Percentiles rank a stretch among this genome's conserved stretches.
Conservation (phyloP, 2,797 vertebrate genomes). For the Poecilia wingei region DNA sequence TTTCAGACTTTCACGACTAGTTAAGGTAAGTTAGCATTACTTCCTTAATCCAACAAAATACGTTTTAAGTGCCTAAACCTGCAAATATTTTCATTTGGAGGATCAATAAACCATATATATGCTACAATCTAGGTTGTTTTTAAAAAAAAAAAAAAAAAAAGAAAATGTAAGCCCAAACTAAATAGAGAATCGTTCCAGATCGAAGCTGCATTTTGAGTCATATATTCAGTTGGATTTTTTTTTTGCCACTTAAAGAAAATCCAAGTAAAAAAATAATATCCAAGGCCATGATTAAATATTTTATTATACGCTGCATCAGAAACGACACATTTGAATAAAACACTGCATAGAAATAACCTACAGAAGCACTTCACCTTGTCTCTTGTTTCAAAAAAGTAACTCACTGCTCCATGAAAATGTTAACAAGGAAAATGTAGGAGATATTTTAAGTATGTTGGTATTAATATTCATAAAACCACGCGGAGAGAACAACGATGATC, state of each 20-base stretch:
- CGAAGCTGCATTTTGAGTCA: not conserved
- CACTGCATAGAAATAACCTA: not conserved
- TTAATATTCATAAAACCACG: conserved; percentile 1
- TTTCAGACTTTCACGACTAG: not conserved
- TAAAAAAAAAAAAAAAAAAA: not conserved
- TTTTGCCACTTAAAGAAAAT: not conserved
- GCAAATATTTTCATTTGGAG: not conserved
- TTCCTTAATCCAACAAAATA: not conserved
- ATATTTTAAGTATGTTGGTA: not conserved
- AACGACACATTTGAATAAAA: not conserved
- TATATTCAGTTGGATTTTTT: not conserved
- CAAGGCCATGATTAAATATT: not conserved
- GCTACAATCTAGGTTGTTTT: not conserved
- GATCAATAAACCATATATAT: not conserved
- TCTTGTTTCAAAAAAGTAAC: not conserved
- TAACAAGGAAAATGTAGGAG: not conserved
- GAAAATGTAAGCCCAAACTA: not conserved
- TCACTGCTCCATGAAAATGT: not conserved
- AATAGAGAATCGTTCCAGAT: not conserved
- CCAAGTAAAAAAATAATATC: not conserved
- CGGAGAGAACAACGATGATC: not conserved
- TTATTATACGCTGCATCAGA: not conserved
- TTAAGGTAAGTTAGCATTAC: not conserved
- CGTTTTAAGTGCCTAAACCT: not conserved
- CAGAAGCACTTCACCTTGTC: not conserved